phyloP scores from a whole-genome alignment of 2,888 invertebrate species.

The Laspeyria flexula region DNA sequence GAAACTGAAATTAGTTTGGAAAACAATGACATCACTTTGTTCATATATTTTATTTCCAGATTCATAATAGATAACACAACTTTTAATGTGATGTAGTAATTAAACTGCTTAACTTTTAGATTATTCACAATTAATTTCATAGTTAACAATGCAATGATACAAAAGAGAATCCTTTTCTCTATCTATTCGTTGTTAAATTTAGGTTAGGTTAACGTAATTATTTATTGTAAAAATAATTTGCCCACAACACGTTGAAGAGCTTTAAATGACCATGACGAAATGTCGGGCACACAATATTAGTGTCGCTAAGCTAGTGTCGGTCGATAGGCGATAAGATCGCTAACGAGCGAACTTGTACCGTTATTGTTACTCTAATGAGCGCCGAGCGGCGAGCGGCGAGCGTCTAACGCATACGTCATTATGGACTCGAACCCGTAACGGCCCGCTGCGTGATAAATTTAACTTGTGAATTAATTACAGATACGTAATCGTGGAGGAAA shows the following conservation, averaged over 20 bases:
- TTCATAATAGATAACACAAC: too few species aligned
- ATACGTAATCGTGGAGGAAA: background rate
- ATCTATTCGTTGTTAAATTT: too few species aligned
- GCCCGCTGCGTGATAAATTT: slow-evolving; percentile 18
- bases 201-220: too few species aligned
- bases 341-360: slow-evolving; percentile 28
- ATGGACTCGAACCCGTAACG: background rate
- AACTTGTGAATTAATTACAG: background rate
- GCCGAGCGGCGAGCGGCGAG: slow-evolving; percentile 19
- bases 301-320: background rate
- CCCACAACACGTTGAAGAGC: background rate
- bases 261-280: background rate
- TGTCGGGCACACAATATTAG: slow-evolving; percentile 1
- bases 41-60: too few species aligned
- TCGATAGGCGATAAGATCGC: slow-evolving; percentile 25
- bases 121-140: too few species aligned
- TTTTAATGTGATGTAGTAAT: too few species aligned
- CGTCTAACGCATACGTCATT: slow-evolving; percentile 17
- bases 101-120: too few species aligned
- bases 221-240: background rate
- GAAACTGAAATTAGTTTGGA: too few species aligned
- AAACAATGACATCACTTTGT: too few species aligned
- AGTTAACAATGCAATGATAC: too few species aligned
- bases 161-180: too few species aligned
- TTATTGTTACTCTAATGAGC: slow-evolving; percentile 37